These are phyloP conservation scores for Cyclina sinensis DNA, from an alignment of 1,140 invertebrate genomes.

Conservation along the genomic window DNA sequence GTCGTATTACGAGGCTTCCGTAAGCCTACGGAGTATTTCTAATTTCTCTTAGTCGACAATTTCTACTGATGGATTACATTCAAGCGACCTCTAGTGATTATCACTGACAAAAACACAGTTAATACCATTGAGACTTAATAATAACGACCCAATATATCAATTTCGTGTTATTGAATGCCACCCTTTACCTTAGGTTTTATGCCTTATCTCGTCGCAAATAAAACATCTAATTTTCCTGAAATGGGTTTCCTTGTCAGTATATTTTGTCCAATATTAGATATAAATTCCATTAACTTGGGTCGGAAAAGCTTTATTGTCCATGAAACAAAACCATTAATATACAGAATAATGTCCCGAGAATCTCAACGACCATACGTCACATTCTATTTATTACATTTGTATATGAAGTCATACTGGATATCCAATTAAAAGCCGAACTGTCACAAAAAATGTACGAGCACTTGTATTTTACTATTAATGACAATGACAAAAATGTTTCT, in stretches of 20 bases:
- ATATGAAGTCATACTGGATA: too few relatives aligned
- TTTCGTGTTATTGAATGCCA: background rate
- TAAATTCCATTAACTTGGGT: background rate
- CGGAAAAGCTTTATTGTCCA: too few relatives aligned
- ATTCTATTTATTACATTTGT: too few relatives aligned
- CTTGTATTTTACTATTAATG: too few relatives aligned
- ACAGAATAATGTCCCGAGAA: too few relatives aligned
- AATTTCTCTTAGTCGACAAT: background rate
- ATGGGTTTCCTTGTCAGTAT: background rate
- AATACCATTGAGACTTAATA: background rate
- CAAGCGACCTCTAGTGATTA: background rate
- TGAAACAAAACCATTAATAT: too few relatives aligned
- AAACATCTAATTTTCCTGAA: background rate
- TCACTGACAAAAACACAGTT: background rate
- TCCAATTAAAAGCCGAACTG: too few relatives aligned
- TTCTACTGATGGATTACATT: background rate
- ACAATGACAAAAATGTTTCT: too few relatives aligned
- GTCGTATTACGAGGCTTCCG: too few relatives aligned
- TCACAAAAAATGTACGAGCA: too few relatives aligned
- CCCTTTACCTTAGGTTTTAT: background rate
- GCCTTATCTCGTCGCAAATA: background rate
- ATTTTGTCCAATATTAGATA: background rate
- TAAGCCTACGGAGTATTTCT: background rate
- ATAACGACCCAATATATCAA: background rate
- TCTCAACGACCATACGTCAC: too few relatives aligned